These are phyloP conservation scores for Peromyscus californicus DNA, from an alignment of 2,113 vertebrate genomes.

Conservation along the genomic window DNA sequence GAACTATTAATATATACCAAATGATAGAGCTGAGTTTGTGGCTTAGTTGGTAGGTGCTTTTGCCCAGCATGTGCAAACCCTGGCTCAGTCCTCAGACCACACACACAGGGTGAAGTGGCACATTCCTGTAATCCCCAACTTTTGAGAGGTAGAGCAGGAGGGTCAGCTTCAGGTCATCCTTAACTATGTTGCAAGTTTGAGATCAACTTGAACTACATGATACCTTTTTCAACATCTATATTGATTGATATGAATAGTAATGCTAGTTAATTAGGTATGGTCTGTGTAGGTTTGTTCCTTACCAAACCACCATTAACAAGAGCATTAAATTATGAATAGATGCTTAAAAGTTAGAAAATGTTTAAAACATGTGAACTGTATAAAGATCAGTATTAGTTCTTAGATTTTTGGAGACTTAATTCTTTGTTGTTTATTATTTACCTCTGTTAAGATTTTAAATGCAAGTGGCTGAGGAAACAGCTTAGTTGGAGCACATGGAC, in stretches of 20 bases:
- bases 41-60: not conserved
- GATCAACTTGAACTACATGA: not conserved
- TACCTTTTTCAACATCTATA: not conserved
- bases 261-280: conserved; percentile 31
- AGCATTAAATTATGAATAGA: conserved; percentile 50
- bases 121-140: not conserved
- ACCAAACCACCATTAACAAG: not conserved
- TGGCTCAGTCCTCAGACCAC: not conserved
- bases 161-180: not conserved
- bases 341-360: conserved; percentile 4
- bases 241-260: not conserved
- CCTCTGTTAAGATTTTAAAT: not conserved
- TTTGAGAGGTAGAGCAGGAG: not conserved
- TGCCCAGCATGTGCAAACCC: not conserved
- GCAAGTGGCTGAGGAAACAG: not conserved
- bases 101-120: no score
- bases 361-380: not conserved
- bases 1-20: not conserved
- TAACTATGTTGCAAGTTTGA: not conserved
- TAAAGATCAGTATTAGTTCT: not conserved
- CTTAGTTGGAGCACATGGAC: not conserved
- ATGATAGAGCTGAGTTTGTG: not conserved
- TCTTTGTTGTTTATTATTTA: not conserved
- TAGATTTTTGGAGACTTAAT: not conserved
- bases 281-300: not conserved